Evolutionary conservation across 2,888 invertebrate species (phyloP).

Genomic region (Epinotia demarniana): DNA sequence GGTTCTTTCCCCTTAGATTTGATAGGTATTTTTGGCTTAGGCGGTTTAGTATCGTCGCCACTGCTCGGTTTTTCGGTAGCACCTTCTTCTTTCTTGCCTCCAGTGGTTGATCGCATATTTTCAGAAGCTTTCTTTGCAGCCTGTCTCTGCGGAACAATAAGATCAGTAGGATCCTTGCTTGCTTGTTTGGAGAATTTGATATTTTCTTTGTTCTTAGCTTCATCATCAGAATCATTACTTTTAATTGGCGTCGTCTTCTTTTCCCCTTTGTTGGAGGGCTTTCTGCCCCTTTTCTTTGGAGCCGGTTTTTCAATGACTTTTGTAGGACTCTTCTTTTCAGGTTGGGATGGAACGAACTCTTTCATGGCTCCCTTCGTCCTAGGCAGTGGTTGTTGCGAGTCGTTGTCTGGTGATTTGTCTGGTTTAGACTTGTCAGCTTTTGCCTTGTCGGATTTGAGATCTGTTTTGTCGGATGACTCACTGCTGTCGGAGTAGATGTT

Average conservation of each 20-base stretch:
- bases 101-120: slow-evolving; percentile 90
- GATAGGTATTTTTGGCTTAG: slow-evolving; percentile 58
- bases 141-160: slow-evolving; percentile 95
- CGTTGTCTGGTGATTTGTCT: slow-evolving; percentile 86
- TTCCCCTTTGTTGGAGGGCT: slow-evolving; percentile 73
- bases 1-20: slow-evolving; percentile 80
- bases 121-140: slow-evolving; percentile 96
- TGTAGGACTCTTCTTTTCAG: slow-evolving; percentile 64
- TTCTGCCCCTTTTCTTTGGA: slow-evolving; percentile 76
- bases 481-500: slow-evolving; percentile 95
- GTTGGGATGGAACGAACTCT: slow-evolving; percentile 87
- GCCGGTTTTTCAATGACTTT: slow-evolving; percentile 68
- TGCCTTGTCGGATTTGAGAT: slow-evolving; percentile 82
- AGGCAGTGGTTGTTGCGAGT: slow-evolving; percentile 88
- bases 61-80: slow-evolving; percentile 64
- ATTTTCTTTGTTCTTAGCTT: slow-evolving; percentile 80
- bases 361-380: slow-evolving; percentile 94
- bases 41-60: slow-evolving; percentile 68
- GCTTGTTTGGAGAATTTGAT: slow-evolving; percentile 72
- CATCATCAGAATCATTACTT: slow-evolving; percentile 71
- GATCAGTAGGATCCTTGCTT: slow-evolving; percentile 87
- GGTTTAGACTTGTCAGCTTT: slow-evolving; percentile 85
- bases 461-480: slow-evolving; percentile 75
- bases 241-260: slow-evolving; percentile 66
- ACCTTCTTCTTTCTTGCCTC: slow-evolving; percentile 75